phyloP scores from a whole-genome alignment of 2,797 vertebrate genomes.

The Falco concolor region DNA sequence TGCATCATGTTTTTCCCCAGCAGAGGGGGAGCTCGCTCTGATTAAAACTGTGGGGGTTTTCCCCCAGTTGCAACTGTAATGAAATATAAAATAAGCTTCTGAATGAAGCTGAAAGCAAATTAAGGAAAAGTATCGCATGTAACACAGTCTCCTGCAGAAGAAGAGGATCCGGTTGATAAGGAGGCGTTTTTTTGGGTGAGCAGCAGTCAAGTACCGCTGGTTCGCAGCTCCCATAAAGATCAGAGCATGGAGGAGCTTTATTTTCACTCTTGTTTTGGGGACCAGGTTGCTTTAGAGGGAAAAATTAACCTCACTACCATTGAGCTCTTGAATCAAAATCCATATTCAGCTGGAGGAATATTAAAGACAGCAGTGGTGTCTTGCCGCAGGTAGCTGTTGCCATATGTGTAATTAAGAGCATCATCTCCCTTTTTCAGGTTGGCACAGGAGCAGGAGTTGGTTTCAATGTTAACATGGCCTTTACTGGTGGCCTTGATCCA shows the following conservation, averaged over 20 bases:
- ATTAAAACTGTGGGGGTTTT: background rate
- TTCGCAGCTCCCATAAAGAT: background rate
- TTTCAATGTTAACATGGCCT: slow-evolving; percentile 96
- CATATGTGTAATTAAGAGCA: background rate
- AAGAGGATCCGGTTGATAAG: background rate
- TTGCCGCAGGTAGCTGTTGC: background rate
- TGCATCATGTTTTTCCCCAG: slow-evolving; percentile 24
- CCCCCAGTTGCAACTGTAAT: background rate
- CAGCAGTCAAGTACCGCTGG: background rate
- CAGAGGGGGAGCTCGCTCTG: slow-evolving; percentile 46
- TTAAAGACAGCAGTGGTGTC: background rate
- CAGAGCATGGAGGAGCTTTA: background rate
- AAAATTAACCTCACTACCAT: background rate
- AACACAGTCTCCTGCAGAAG: background rate
- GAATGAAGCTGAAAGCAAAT: background rate
- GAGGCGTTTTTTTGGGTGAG: background rate
- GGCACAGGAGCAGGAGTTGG: slow-evolving; percentile 87
- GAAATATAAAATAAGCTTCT: background rate
- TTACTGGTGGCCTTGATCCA: slow-evolving; percentile 92
- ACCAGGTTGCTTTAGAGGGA: background rate
- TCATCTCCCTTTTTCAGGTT: slow-evolving; percentile 73
- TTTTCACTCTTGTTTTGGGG: background rate
- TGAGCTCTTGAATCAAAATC: background rate
- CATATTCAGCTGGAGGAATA: background rate
- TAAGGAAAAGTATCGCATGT: background rate